Evolutionary conservation across 2,113 vertebrate genomes (phyloP).

Genomic region (human (Homo sapiens)): GRCh38 chr15:31889501-31890000

Average conservation of each 20-base stretch:
- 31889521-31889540: background rate
- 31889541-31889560: background rate
- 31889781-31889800: background rate
- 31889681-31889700: background rate
- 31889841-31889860: background rate
- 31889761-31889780: background rate
- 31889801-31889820: background rate
- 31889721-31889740: background rate
- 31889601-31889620: background rate
- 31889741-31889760: background rate
- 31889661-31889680: background rate
- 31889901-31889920: background rate
- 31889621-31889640: background rate
- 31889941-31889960: no score
- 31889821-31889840: background rate
- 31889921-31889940: background rate
- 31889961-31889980: background rate
- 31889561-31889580: background rate
- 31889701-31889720: background rate
- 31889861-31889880: background rate
- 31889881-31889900: background rate
- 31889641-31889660: background rate
- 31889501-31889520: background rate
- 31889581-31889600: background rate
- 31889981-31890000: background rate